Evolutionary conservation across 2,888 invertebrate genomes (phyloP), one percentile per base, ranked within the genome.

Genomic region (Himalopsyche tibetana): DNA sequence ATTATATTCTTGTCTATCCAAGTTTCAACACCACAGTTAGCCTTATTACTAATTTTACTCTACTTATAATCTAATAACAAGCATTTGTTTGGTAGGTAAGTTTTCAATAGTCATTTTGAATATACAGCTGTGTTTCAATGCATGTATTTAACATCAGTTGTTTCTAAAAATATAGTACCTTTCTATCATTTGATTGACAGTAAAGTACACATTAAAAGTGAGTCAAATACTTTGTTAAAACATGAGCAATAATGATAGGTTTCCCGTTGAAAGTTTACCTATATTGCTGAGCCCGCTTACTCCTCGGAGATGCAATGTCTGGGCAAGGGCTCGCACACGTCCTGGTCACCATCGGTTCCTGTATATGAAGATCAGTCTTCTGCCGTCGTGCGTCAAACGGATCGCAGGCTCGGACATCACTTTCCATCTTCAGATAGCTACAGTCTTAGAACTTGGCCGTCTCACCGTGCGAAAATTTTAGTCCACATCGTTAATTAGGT

Each of bases 341-440:
- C 86, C 93, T 91, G 28, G 90, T 91, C 86, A 91, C 89, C 17
- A 91, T 89, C 82, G 93, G 92, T 87, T 92, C 93, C 2, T 92
- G 92, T 86, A 93, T 93, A 89, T 93, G 93, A 19, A 93, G 91
- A 91, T 93, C 93, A 19, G 93, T 93, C 90, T 93, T 92, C 92
- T 95, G 91, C 92, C 96, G 88, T 89, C 94, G 89, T 91, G 95
- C 91, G 92, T 96, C 90, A 89, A 92, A 90, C 80, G 89, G 89
- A 56, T 63, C 80, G 86, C 89, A 83, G 82, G 82, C 80, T 63
- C 86, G 82, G 38, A 85, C 79, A 63, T 56, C 80, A 36, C 86
- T 84, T 56, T 88, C 88, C 88, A 88, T 88, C 42, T 79, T 86
- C 11, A 28, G 19, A 51, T 8, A 17, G 45, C 80, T 80, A 17